Evolutionary conservation across 2,113 vertebrate species (phyloP).

Genomic region (Ranitomeya imitator): DNA sequence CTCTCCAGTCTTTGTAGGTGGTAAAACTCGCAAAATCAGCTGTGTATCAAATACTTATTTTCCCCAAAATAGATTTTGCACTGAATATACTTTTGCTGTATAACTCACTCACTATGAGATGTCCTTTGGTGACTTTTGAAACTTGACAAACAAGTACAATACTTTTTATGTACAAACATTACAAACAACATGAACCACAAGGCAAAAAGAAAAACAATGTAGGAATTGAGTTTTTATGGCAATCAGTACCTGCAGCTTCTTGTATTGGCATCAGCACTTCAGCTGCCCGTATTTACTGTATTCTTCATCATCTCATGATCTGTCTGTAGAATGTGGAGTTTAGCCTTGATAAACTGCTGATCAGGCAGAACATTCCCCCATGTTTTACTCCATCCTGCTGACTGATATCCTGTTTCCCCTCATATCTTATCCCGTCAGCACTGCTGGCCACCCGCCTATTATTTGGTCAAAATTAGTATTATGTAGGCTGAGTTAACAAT

Average conservation of each 20-base stretch:
- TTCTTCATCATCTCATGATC: not conserved
- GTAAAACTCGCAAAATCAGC: too few relatives aligned
- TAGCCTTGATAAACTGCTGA: conserved; percentile 16
- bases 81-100: too few relatives aligned
- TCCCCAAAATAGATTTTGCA: too few relatives aligned
- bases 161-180: too few relatives aligned
- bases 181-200: not conserved
- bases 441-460: not conserved
- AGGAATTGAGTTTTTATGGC: not conserved
- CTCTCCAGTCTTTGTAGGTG: too few relatives aligned
- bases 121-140: too few relatives aligned
- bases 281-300: not conserved
- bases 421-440: conserved; percentile 8
- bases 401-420: conserved; percentile 34
- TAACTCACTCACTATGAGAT: too few relatives aligned
- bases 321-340: not conserved
- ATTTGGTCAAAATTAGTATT: not conserved
- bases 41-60: too few relatives aligned
- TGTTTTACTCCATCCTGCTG: conserved; percentile 22
- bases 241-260: not conserved
- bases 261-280: not conserved
- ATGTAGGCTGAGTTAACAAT: not conserved
- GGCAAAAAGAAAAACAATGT: not conserved
- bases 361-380: not conserved
- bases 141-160: too few relatives aligned